Evolutionary conservation across 2,888 invertebrate species (phyloP).

Genomic region (Furcula furcula): DNA sequence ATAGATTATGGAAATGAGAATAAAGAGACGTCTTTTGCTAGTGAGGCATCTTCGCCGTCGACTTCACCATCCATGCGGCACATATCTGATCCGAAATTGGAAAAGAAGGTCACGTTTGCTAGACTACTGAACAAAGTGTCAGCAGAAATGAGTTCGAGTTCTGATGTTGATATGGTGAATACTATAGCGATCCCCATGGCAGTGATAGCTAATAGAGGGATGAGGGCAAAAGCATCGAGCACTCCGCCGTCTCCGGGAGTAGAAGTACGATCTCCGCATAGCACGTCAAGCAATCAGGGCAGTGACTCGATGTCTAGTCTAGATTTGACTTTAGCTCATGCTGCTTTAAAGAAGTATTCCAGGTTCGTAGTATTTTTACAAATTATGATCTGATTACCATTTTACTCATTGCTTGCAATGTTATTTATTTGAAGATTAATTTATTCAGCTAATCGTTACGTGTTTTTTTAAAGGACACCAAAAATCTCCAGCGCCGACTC

Average conservation of each 20-base stretch:
- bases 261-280: slow-evolving; percentile 83
- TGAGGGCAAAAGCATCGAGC: slow-evolving; percentile 68
- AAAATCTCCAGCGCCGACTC: slow-evolving; percentile 91
- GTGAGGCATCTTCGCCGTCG: slow-evolving; percentile 74
- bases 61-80: slow-evolving; percentile 81
- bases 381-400: too few relatives aligned
- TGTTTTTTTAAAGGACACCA: slow-evolving; percentile 67
- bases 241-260: slow-evolving; percentile 86
- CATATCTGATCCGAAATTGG: slow-evolving; percentile 85
- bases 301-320: slow-evolving; percentile 89
- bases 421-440: too few relatives aligned
- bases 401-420: too few relatives aligned
- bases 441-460: too few relatives aligned
- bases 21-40: slow-evolving; percentile 84
- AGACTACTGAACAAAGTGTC: slow-evolving; percentile 87
- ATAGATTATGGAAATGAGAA: slow-evolving; percentile 73
- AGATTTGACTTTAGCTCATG: slow-evolving; percentile 84
- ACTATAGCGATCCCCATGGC: slow-evolving; percentile 77
- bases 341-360: slow-evolving; percentile 81
- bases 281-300: slow-evolving; percentile 88
- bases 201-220: slow-evolving; percentile 62
- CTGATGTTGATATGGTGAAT: slow-evolving; percentile 84
- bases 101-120: slow-evolving; percentile 90
- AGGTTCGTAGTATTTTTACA: slow-evolving; percentile 45
- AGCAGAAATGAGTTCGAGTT: slow-evolving; percentile 89